These are phyloP conservation scores for Drosophila albomicans DNA, from an alignment of 1,140 invertebrate genomes.

Conservation along the genomic window DNA sequence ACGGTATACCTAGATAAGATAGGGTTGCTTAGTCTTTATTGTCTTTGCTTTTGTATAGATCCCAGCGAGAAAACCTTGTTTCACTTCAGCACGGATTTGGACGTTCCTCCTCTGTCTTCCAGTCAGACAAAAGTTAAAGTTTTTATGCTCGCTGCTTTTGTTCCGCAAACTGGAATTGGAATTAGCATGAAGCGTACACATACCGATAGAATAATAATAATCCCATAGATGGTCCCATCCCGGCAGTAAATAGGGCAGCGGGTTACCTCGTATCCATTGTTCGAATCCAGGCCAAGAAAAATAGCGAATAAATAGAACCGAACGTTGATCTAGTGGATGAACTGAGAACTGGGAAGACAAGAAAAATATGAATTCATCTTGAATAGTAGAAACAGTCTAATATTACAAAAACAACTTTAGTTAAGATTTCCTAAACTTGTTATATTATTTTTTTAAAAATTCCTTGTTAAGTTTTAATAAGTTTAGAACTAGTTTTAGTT, in stretches of 20 bases:
- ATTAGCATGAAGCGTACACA: conserved; percentile 51
- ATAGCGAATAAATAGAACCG: conserved; percentile 8
- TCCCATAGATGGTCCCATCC: conserved; percentile 56
- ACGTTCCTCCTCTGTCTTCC: conserved; percentile 29
- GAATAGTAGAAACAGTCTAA: too few relatives aligned
- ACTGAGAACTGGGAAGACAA: neutral
- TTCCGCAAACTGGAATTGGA: conserved; percentile 69
- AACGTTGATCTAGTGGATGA: conserved; percentile 5
- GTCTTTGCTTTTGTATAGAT: conserved; percentile 51
- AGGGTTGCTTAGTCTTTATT: conserved; percentile 51
- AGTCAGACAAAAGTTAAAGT: conserved; percentile 68
- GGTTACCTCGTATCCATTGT: conserved; percentile 49
- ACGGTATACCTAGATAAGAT: conserved; percentile 41
- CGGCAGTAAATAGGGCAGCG: conserved; percentile 64
- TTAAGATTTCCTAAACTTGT: too few relatives aligned
- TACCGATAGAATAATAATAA: conserved; percentile 43
- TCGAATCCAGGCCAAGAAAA: conserved; percentile 9
- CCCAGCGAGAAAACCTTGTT: conserved; percentile 39
- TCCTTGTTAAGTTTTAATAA: too few relatives aligned
- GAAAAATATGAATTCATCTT: neutral
- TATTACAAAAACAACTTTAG: too few relatives aligned
- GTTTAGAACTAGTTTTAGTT: too few relatives aligned
- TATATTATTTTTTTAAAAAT: too few relatives aligned
- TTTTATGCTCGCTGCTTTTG: conserved; percentile 70
- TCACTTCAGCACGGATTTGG: neutral